phyloP scores from a whole-genome alignment of 2,113 vertebrate genomes.

The Ailuropoda melanoleuca region DNA sequence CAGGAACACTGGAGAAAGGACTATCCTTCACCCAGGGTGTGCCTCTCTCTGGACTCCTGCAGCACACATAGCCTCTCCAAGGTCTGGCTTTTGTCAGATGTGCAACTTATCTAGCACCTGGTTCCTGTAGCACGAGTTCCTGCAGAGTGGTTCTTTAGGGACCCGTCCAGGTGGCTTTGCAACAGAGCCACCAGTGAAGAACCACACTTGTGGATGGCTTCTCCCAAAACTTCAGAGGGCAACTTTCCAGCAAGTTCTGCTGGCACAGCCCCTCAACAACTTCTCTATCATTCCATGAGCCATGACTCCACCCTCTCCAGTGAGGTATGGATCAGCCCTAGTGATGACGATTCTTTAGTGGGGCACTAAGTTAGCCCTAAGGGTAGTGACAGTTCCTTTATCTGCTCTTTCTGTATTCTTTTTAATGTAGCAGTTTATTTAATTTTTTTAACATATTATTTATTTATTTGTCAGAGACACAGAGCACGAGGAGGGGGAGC shows the following conservation, averaged over 20 bases:
- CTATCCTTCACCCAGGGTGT: fast-evolving
- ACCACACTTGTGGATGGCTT: background rate
- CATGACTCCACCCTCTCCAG: background rate
- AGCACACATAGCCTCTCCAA: background rate
- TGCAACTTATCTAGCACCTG: background rate
- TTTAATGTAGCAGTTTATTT: background rate
- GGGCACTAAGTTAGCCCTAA: background rate
- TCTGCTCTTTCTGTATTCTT: background rate
- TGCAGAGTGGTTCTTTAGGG: background rate
- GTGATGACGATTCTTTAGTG: background rate
- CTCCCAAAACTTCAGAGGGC: too few relatives aligned
- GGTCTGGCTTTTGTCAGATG: background rate
- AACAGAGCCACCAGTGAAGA: background rate
- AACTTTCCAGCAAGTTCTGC: background rate
- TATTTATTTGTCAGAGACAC: background rate
- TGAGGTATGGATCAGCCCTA: background rate
- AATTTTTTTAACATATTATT: background rate
- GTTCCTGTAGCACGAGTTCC: background rate
- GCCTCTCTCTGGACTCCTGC: background rate
- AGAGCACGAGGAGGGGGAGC: background rate
- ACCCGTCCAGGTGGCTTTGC: background rate
- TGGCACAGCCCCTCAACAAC: background rate
- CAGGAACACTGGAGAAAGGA: background rate
- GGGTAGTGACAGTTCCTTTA: background rate
- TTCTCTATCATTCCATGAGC: background rate